Conservation (phyloP, 2,797 vertebrate species). For the Artibeus jamaicensis region DNA sequence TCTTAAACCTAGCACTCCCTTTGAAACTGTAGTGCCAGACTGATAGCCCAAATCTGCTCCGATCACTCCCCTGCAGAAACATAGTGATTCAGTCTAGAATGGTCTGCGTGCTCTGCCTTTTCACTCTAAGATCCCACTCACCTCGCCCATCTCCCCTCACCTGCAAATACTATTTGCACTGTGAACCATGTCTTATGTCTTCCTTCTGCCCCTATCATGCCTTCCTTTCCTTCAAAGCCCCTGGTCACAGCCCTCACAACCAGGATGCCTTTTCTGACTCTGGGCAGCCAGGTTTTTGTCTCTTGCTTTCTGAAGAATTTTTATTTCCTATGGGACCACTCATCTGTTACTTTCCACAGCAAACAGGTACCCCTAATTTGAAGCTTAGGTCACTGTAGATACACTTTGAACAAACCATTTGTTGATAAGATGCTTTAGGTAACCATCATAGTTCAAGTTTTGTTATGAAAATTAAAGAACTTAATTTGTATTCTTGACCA, state of each 20-base stretch:
- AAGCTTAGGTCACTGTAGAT: neutral
- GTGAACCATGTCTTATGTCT: neutral
- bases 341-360: neutral
- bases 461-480: neutral
- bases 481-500: neutral
- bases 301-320: neutral
- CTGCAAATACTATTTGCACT: neutral
- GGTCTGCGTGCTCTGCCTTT: neutral
- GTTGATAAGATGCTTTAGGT: neutral
- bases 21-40: neutral
- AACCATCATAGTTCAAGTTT: neutral
- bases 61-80: neutral
- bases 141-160: neutral
- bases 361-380: neutral
- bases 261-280: neutral
- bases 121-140: accelerated
- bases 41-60: neutral
- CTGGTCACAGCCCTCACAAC: neutral
- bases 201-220: neutral
- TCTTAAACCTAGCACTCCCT: neutral
- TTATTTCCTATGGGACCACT: neutral
- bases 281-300: neutral
- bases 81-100: neutral
- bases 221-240: neutral
- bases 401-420: neutral